phyloP scores from a whole-genome alignment of 1,140 invertebrate species.

The Apis laboriosa region DNA sequence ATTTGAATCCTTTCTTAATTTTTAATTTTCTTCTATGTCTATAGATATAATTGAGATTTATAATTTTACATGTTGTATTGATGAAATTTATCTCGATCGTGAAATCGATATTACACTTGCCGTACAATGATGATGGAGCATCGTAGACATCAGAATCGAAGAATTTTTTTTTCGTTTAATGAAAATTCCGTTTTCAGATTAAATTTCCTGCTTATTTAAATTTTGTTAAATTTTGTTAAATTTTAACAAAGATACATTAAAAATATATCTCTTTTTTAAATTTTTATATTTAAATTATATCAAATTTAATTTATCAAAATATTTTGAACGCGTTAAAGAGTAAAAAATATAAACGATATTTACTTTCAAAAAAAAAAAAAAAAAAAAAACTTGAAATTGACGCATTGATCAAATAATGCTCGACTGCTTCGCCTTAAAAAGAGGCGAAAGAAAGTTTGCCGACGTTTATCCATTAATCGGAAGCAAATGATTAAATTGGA shows the following conservation, averaged over 20 bases:
- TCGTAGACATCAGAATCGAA: neutral
- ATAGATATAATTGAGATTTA: neutral
- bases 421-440: neutral
- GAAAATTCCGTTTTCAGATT: neutral
- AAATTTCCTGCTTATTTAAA: neutral
- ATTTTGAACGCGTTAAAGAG: too few relatives aligned
- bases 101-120: slow-evolving; percentile 9
- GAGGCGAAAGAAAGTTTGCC: neutral
- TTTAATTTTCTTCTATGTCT: neutral
- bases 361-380: too few relatives aligned
- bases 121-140: neutral
- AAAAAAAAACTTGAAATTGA: neutral
- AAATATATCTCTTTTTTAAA: neutral
- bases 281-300: too few relatives aligned
- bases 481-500: slow-evolving; percentile 24
- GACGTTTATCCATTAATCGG: slow-evolving; percentile 10
- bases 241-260: neutral
- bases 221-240: neutral
- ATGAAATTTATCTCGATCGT: slow-evolving; percentile 1
- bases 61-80: neutral
- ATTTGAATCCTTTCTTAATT: neutral
- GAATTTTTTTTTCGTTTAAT: neutral
- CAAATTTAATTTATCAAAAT: too few relatives aligned
- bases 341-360: too few relatives aligned
- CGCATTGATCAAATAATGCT: too few relatives aligned